phyloP scores from a whole-genome alignment of 2,113 vertebrate species.

The Mustelus asterias region DNA sequence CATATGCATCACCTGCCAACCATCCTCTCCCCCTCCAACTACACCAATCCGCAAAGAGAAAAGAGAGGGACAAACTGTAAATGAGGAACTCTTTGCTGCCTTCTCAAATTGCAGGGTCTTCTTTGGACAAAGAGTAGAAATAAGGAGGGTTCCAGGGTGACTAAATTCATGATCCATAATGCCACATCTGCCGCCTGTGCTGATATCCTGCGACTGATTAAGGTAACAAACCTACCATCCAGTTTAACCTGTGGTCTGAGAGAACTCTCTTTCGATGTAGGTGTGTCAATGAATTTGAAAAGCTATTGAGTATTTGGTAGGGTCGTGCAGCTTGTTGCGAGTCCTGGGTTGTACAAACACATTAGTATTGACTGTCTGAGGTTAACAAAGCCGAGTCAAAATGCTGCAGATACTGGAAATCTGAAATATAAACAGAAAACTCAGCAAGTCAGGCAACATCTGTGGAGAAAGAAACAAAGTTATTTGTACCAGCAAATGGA shows the following conservation, averaged over 20 bases:
- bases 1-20: background rate
- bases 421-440: background rate
- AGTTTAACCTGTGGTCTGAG: background rate
- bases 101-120: background rate
- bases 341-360: background rate
- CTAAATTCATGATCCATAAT: background rate
- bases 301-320: background rate
- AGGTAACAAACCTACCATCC: constrained; percentile 41
- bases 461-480: background rate
- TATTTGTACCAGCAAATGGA: background rate
- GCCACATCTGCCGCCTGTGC: constrained; percentile 40
- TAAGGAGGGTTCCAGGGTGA: background rate
- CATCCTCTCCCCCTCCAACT: background rate
- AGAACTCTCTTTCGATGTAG: background rate
- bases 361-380: background rate
- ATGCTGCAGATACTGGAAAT: background rate
- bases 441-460: background rate
- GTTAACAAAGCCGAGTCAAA: background rate
- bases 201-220: constrained; percentile 47
- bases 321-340: background rate
- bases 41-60: background rate
- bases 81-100: background rate
- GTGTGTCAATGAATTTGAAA: background rate
- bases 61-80: background rate
- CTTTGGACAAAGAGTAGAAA: background rate